Percentiles rank a stretch among this genome's conserved stretches.
These are phyloP conservation scores for Mya arenaria DNA, from an alignment of 1,140 invertebrate genomes.

Conservation along the genomic window DNA sequence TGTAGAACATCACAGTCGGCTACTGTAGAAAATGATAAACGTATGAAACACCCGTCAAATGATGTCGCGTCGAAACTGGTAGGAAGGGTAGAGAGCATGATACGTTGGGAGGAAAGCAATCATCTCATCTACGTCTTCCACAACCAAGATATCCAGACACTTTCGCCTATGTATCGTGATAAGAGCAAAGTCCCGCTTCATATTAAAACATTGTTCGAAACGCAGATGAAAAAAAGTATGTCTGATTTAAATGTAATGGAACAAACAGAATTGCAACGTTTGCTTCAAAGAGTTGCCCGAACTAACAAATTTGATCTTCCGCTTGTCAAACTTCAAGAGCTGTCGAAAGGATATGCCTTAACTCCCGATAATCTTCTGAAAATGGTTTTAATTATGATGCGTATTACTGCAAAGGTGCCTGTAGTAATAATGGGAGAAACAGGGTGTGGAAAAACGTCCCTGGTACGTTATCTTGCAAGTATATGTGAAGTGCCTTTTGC, in stretches of 20 bases:
- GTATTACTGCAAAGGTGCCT: conserved; percentile 64
- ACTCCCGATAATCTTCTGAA: conserved; percentile 68
- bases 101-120: conserved; percentile 58
- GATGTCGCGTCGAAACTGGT: background rate
- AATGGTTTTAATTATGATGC: conserved; percentile 64
- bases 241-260: conserved; percentile 40
- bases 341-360: conserved; percentile 56
- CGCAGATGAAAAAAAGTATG: conserved; percentile 41
- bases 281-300: conserved; percentile 53
- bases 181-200: conserved; percentile 33
- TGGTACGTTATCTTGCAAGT: conserved; percentile 66
- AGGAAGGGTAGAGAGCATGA: conserved; percentile 47
- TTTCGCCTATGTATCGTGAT: conserved; percentile 58
- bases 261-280: conserved; percentile 33
- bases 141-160: conserved; percentile 52
- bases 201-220: conserved; percentile 55
- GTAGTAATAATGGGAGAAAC: conserved; percentile 77
- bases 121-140: conserved; percentile 58
- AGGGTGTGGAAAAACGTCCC: conserved; percentile 74
- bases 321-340: background rate
- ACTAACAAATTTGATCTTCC: background rate
- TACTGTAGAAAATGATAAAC: background rate
- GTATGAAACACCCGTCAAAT: background rate
- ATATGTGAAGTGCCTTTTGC: conserved; percentile 48
- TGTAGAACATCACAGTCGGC: conserved; percentile 34